Conservation (phyloP, 1,140 invertebrate genomes). For the Drosophila lacertosa region DNA sequence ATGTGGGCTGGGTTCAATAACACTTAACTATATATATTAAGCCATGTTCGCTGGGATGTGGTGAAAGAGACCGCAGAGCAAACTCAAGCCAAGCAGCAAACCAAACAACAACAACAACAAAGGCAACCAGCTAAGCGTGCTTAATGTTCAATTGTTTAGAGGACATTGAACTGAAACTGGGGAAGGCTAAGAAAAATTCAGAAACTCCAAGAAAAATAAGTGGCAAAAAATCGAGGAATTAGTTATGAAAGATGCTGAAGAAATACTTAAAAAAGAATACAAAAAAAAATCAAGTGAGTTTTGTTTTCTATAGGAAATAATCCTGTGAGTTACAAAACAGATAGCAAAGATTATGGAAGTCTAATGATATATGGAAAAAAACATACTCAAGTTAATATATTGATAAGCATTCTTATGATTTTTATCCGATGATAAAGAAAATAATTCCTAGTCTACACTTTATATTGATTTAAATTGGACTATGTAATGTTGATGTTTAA, state of each 20-base stretch:
- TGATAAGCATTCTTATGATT: no score
- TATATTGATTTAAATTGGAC: no score
- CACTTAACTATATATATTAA: constrained; percentile 13
- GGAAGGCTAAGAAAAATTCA: neutral
- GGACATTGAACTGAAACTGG: constrained; percentile 48
- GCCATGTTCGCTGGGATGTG: neutral
- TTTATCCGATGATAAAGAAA: no score
- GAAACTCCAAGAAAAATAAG: constrained; percentile 15
- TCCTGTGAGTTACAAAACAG: no score
- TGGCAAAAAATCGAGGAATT: constrained; percentile 9
- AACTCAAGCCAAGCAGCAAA: constrained; percentile 28
- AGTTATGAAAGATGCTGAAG: neutral
- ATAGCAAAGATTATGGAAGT: no score
- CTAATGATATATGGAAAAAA: no score
- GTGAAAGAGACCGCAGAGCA: constrained; percentile 42
- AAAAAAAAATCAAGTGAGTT: neutral
- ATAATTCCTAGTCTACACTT: no score
- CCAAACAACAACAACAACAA: constrained; percentile 16
- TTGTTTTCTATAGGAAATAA: no score
- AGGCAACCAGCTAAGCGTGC: constrained; percentile 36
- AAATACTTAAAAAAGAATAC: neutral
- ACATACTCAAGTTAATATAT: no score
- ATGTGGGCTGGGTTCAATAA: constrained; percentile 47
- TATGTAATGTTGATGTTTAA: no score
- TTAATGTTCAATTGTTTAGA: constrained; percentile 60